A percentile compares a stretch with the other conserved stretches of the same genome.
These are phyloP conservation scores for Bombus fervidus DNA, from an alignment of 1,140 invertebrate genomes.

Conservation along the genomic window DNA sequence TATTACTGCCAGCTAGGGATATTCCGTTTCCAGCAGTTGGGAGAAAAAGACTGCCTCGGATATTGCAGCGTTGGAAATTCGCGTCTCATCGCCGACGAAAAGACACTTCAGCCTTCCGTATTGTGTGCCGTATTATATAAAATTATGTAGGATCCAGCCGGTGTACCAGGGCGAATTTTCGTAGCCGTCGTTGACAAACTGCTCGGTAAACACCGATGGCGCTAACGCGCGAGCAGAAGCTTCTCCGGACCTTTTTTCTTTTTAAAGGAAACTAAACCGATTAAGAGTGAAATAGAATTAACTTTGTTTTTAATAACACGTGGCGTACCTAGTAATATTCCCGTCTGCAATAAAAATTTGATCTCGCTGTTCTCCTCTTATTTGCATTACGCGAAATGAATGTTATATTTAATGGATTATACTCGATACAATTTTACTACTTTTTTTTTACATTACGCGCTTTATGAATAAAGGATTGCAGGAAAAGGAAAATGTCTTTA, in stretches of 20 bases:
- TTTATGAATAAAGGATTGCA: too few species aligned
- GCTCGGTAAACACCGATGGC: neutral
- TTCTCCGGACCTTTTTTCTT: neutral
- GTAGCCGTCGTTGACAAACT: neutral
- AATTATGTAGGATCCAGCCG: slow-evolving; percentile 15
- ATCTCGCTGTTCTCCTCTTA: neutral
- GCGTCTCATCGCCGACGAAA: slow-evolving; percentile 2
- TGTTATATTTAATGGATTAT: neutral
- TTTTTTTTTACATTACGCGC: too few species aligned
- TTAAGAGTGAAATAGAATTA: neutral
- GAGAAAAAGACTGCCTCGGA: slow-evolving; percentile 27
- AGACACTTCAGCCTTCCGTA: slow-evolving; percentile 16
- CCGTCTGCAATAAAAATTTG: neutral
- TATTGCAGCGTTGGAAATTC: slow-evolving; percentile 22
- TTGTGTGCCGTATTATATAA: slow-evolving; percentile 22
- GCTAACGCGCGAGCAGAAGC: too few species aligned
- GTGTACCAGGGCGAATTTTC: slow-evolving; percentile 11
- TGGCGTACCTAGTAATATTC: neutral
- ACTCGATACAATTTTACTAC: too few species aligned
- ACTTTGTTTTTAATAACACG: neutral
- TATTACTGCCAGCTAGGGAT: slow-evolving; percentile 61
- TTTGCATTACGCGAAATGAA: neutral
- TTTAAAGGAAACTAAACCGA: neutral
- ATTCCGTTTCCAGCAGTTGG: slow-evolving; percentile 40
- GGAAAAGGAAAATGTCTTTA: too few species aligned